phyloP scores from a whole-genome alignment of 2,113 vertebrate genomes.

The Osmerus eperlanus region DNA sequence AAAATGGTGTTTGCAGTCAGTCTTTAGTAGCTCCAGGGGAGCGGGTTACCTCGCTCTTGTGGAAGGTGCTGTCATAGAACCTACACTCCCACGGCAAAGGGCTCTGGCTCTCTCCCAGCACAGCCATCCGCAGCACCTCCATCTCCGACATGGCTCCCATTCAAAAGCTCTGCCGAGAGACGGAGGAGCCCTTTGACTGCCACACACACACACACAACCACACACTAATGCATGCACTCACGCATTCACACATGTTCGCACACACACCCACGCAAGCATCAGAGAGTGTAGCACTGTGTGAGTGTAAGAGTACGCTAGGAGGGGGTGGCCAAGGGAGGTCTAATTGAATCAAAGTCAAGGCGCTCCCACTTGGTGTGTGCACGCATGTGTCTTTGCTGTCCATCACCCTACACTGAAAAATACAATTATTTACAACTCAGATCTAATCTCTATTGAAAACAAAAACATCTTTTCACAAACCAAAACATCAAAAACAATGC shows the following conservation, averaged over 20 bases:
- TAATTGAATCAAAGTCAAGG: constrained; percentile 66
- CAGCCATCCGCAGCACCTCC: constrained; percentile 72
- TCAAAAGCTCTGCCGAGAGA: constrained; percentile 60
- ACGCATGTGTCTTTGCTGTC: constrained; percentile 28
- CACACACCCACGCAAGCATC: constrained; percentile 58
- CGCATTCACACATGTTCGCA: constrained; percentile 33
- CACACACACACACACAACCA: constrained; percentile 25
- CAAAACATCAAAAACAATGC: too few relatives aligned
- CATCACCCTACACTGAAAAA: constrained; percentile 17
- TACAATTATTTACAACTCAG: constrained; percentile 18
- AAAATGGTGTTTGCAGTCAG: constrained; percentile 8
- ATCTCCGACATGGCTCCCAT: constrained; percentile 62
- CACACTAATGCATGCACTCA: background rate
- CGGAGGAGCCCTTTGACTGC: constrained; percentile 58
- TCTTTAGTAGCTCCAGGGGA: constrained; percentile 28
- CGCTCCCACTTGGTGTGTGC: constrained; percentile 27
- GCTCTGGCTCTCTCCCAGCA: constrained; percentile 65
- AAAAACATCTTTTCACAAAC: too few relatives aligned
- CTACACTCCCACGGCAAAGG: constrained; percentile 64
- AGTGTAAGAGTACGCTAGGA: constrained; percentile 16
- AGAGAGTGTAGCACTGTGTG: constrained; percentile 35
- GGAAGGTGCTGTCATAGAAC: constrained; percentile 65
- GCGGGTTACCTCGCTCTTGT: constrained; percentile 68
- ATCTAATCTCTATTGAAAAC: constrained; percentile 21
- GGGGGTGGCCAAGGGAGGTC: constrained; percentile 46